These are phyloP conservation scores for Leptocoma aspasia DNA, from an alignment of 2,113 vertebrate genomes.

Conservation along the genomic window DNA sequence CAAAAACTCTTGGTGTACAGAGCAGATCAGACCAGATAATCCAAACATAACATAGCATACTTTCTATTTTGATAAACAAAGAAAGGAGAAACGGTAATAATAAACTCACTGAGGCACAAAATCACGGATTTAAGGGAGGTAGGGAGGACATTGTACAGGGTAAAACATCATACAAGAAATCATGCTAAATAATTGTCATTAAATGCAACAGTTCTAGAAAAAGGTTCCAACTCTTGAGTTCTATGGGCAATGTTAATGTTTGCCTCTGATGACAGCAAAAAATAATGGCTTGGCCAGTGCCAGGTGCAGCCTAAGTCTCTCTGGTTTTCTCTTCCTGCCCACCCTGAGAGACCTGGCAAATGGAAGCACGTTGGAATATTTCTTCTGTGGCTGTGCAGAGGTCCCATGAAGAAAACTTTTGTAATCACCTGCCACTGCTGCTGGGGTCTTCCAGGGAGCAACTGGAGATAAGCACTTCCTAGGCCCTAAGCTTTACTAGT, in stretches of 20 bases:
- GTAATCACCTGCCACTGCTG: not conserved
- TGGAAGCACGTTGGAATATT: not conserved
- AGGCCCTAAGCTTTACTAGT: not conserved
- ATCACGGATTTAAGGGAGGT: not conserved
- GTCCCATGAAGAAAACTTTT: not conserved
- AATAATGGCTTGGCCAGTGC: not conserved
- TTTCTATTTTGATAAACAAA: not conserved
- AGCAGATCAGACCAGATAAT: not conserved
- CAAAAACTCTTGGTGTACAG: not conserved
- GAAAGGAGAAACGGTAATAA: not conserved
- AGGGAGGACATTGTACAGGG: not conserved
- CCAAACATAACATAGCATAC: not conserved
- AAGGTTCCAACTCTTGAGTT: not conserved
- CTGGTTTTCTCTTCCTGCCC: not conserved
- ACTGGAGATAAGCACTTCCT: not conserved
- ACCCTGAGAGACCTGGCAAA: not conserved
- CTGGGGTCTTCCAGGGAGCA: not conserved
- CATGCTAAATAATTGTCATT: not conserved
- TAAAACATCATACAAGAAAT: not conserved
- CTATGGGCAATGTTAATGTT: not conserved
- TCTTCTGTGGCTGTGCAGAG: not conserved
- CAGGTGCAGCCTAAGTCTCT: not conserved
- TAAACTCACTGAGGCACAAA: not conserved
- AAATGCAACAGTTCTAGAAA: not conserved
- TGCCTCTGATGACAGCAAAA: not conserved